Conservation (phyloP, 2,888 invertebrate genomes). For the Acrobasis repandana region DNA sequence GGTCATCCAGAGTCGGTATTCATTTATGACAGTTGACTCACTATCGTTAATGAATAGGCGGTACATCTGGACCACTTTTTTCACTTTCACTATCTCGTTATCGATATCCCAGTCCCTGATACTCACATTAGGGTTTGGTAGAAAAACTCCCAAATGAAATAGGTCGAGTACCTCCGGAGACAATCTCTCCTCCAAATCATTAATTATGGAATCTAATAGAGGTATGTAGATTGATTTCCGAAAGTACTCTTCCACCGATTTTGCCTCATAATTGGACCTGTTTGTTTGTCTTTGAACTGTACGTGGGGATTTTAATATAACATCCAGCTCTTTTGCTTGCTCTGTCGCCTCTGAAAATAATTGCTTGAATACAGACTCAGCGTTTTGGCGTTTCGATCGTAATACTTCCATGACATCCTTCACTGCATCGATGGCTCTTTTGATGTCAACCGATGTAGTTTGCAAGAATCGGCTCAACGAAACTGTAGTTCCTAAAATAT, state of each 20-base stretch:
- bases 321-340: constrained; percentile 28
- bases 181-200: constrained; percentile 25
- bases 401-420: constrained; percentile 22
- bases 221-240: constrained; percentile 25
- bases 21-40: constrained; percentile 26
- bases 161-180: constrained; percentile 28
- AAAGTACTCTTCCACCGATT: constrained; percentile 26
- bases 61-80: constrained; percentile 23
- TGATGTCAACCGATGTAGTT: constrained; percentile 27
- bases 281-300: constrained; percentile 26
- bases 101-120: constrained; percentile 19
- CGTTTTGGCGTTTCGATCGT: constrained; percentile 26
- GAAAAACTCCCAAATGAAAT: constrained; percentile 26
- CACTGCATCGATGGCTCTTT: constrained; percentile 27
- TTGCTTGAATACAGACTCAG: constrained; percentile 24
- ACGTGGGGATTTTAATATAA: constrained; percentile 25
- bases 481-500: constrained; percentile 24
- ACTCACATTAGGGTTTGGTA: constrained; percentile 19
- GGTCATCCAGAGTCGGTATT: constrained; percentile 28
- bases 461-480: constrained; percentile 28
- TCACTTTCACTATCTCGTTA: constrained; percentile 23
- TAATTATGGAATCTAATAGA: constrained; percentile 24
- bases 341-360: constrained; percentile 27
- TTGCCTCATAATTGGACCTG: constrained; percentile 27
- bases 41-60: constrained; percentile 25